Evolutionary conservation across 2,888 invertebrate genomes (phyloP).

Genomic region (Saturnia pavonia): DNA sequence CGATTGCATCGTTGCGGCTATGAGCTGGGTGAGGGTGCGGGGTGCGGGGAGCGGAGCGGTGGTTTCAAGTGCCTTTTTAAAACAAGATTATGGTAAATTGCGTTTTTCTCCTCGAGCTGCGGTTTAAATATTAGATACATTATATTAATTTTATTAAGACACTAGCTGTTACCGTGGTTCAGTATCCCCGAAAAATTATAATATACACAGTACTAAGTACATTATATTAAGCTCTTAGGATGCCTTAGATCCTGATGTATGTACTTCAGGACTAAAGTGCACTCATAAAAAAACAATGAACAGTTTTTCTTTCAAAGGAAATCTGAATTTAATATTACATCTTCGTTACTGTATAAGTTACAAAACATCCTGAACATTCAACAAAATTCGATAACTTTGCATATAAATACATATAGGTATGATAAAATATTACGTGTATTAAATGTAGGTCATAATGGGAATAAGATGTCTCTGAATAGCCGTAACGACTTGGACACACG

Average conservation of each 20-base stretch:
- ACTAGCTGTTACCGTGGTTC: neutral
- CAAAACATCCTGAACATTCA: neutral
- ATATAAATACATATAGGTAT: neutral
- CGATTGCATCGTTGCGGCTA: constrained; percentile 39
- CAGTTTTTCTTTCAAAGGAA: neutral
- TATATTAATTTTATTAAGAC: neutral
- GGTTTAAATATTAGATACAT: neutral
- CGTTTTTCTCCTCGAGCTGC: constrained; percentile 20
- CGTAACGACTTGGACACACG: neutral
- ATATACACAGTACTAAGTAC: neutral
- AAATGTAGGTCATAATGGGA: neutral
- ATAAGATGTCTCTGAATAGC: neutral
- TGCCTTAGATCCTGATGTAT: neutral
- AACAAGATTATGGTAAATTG: constrained; percentile 52
- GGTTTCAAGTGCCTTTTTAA: constrained; percentile 53
- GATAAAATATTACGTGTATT: neutral
- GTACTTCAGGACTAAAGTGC: neutral
- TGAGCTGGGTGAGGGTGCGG: too few species aligned
- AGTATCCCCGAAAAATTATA: neutral
- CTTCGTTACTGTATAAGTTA: neutral
- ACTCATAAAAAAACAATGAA: neutral
- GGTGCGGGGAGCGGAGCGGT: constrained; percentile 26
- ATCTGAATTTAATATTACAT: neutral
- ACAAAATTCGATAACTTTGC: neutral
- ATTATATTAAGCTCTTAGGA: too few species aligned